Evolutionary conservation across 2,888 invertebrate species (phyloP), one percentile per base, ranked within the genome.

Genomic region (Anodontia alba): DNA sequence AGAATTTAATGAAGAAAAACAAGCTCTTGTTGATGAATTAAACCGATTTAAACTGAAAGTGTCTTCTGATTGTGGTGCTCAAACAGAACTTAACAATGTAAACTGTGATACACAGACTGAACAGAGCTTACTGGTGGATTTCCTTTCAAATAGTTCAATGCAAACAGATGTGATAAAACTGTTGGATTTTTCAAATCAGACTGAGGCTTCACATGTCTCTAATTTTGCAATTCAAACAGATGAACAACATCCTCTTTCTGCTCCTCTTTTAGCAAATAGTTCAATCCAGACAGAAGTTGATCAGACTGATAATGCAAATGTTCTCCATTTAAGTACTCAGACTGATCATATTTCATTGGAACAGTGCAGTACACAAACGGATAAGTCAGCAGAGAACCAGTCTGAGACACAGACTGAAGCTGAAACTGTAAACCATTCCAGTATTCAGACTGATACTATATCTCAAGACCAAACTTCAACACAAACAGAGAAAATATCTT

Each of bases 1-100:
- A n/a, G 79, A 82, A 57, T 83, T 80, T 46, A 76, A 80, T 29
- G 88, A 90, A 71, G 89, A 92, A 66, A 88, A 90, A 69, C 90
- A 91, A 51, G 94, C 93, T 23, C 43, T 85, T 46, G 73, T 75
- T 36, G 43, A 36, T 33, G 73, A 82, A 57, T 70, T 88, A 29
- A 73, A 80, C 33, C 54, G 46, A 26, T 77, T 71, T 26, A 84
- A 73, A 69, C 62, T 78, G 49, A 77, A 42, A 72, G 46, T 54
- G 49, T 66, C 62, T 23, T 51, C 26, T 43, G 62, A 29, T 36
- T 51, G 33, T 70, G 71, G 74, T 42, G 70, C 43, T 38, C 86
- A 86, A 38, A 83, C 86, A n/a, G 54, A 69, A 20, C 78, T 78
- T 66, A 67, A 49, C 69, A 38, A 71, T 3, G 66, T 66, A 43